phyloP scores from a whole-genome alignment of 2,797 vertebrate genomes.

The Numenius phaeopus region DNA sequence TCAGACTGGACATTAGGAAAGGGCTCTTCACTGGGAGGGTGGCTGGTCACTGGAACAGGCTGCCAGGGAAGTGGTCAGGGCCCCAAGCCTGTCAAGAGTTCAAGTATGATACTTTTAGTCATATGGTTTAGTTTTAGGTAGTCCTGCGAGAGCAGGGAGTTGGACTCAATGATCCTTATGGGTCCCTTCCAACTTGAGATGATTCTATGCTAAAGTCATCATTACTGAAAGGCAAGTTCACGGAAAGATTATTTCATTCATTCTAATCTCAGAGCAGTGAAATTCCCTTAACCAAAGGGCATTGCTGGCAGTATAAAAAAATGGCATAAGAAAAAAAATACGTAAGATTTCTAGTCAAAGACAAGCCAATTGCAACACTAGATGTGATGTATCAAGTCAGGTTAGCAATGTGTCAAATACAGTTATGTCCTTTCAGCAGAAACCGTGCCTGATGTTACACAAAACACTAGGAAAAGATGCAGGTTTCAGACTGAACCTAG shows the following conservation, averaged over 20 bases:
- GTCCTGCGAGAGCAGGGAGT: neutral
- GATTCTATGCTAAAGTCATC: neutral
- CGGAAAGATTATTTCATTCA: neutral
- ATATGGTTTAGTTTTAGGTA: neutral
- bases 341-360: neutral
- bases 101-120: neutral
- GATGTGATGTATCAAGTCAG: rapidly evolving
- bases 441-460: neutral
- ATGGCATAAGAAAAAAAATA: neutral
- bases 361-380: neutral
- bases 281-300: neutral
- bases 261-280: neutral
- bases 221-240: neutral
- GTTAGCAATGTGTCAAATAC: neutral
- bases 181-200: neutral
- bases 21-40: neutral
- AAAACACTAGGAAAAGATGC: neutral
- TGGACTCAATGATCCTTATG: rapidly evolving
- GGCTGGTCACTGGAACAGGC: neutral
- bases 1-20: neutral
- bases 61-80: neutral
- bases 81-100: neutral
- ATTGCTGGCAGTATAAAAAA: neutral
- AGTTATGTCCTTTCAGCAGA: neutral
- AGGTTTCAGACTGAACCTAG: neutral